These are phyloP conservation scores for Halisarca cf. caerulea DNA, from an alignment of 37 sponge, comb jelly and placozoan genomes.

Conservation along the genomic window DNA sequence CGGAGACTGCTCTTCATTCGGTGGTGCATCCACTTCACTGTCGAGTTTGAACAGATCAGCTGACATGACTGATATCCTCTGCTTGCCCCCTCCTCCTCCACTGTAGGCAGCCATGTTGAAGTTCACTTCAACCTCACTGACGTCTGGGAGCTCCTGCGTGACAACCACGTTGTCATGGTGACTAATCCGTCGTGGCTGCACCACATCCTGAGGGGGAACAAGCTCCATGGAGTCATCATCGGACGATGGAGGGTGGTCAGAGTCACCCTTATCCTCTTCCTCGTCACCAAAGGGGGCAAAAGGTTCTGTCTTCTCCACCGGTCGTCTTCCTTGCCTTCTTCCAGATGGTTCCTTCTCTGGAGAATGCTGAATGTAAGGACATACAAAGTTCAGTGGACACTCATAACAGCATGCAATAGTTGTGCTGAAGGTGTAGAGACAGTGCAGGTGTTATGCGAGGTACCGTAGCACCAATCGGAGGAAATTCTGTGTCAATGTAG, in stretches of 20 bases:
- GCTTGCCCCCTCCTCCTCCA: not conserved
- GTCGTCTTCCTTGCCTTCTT: not conserved
- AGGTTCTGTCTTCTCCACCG: not conserved
- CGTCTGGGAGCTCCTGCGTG: constrained; percentile 41
- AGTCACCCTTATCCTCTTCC: not conserved
- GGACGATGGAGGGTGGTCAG: not conserved
- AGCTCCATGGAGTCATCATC: not conserved
- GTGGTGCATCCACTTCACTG: not conserved
- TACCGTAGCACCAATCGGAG: no score
- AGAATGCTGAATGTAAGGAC: not conserved
- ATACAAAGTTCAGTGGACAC: no score
- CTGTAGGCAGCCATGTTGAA: not conserved
- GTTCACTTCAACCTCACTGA: constrained; percentile 34
- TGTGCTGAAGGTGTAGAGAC: not conserved
- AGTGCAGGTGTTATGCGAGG: not conserved
- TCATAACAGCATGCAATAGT: no score
- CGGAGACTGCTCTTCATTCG: not conserved
- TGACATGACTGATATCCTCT: not conserved
- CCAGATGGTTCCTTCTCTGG: constrained; percentile 39
- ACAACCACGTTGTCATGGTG: constrained; percentile 50
- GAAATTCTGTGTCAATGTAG: no score
- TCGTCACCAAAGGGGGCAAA: not conserved
- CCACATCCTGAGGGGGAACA: not conserved
- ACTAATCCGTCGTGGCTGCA: not conserved
- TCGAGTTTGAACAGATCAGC: no score